Evolutionary conservation across 2,113 vertebrate species (phyloP).

Genomic region (Toxostoma redivivum): DNA sequence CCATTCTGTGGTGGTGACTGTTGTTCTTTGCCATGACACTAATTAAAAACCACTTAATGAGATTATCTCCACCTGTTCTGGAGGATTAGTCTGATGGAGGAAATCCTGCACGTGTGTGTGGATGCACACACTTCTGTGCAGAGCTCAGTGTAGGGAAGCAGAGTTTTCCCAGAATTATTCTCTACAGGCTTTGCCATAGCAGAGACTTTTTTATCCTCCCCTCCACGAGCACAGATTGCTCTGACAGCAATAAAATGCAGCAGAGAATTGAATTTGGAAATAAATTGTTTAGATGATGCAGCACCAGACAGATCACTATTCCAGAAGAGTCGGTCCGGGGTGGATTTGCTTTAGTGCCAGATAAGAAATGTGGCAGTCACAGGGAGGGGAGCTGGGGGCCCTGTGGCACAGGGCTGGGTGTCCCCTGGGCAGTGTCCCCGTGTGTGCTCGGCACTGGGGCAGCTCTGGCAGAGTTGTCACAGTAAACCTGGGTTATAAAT

Average conservation of each 20-base stretch:
- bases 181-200: not conserved
- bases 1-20: not conserved
- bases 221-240: not conserved
- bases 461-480: fast-evolving
- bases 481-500: not conserved
- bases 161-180: not conserved
- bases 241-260: slow-evolving; percentile 20
- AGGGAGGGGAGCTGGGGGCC: not conserved
- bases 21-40: not conserved
- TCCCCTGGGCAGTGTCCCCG: not conserved
- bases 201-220: not conserved
- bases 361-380: not conserved
- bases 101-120: not conserved
- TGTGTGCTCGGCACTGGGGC: not conserved
- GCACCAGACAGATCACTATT: not conserved
- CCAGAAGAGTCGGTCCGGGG: not conserved
- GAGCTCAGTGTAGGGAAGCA: not conserved
- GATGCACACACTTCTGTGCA: not conserved
- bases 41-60: slow-evolving; percentile 37
- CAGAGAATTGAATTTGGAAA: not conserved
- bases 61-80: not conserved
- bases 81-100: not conserved
- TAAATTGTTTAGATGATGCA: not conserved
- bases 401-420: fast-evolving
- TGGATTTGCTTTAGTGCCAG: not conserved